A percentile compares a stretch with the other conserved stretches of the same genome.
Evolutionary conservation across 30 jellyfish, hydroid and myxozoan species (phyloP).

Genomic region (Chironex yamaguchii): DNA sequence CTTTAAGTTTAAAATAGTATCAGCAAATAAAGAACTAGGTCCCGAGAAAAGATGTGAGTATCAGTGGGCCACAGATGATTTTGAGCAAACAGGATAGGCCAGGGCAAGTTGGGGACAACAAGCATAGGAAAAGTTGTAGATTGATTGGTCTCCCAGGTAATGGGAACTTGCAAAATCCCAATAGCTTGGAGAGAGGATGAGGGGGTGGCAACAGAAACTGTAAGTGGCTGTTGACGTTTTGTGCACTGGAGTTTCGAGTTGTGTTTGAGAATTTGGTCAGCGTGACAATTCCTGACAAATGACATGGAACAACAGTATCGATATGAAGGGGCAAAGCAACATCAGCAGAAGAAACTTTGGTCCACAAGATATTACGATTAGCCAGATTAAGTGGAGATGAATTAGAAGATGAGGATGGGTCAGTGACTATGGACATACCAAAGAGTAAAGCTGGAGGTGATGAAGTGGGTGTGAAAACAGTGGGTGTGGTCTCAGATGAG

Average conservation of each 20-base stretch:
- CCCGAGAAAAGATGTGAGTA: conserved; percentile 10
- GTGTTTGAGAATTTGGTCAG: background rate
- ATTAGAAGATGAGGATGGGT: background rate
- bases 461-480: too few relatives aligned
- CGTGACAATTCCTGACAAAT: background rate
- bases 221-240: conserved; percentile 28
- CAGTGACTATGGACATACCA: conserved; percentile 10
- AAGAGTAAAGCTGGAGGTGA: conserved; percentile 22
- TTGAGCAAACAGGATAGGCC: conserved; percentile 30
- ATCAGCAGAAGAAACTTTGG: conserved; percentile 51
- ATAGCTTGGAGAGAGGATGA: background rate
- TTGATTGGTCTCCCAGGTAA: conserved; percentile 9
- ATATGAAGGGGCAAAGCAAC: too few relatives aligned
- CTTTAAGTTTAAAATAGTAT: background rate
- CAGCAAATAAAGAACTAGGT: conserved; percentile 22
- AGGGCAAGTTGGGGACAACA: conserved; percentile 47
- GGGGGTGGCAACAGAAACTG: conserved; percentile 45
- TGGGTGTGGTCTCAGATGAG: too few relatives aligned
- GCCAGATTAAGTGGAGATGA: conserved; percentile 26
- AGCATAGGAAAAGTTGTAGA: conserved; percentile 24
- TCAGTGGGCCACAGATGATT: conserved; percentile 16
- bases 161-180: conserved; percentile 48
- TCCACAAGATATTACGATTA: conserved; percentile 45
- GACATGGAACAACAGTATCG: conserved; percentile 8
- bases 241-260: conserved; percentile 10